These are phyloP conservation scores for Tauraco erythrolophus DNA, from an alignment of 2,113 vertebrate genomes.

Conservation along the genomic window DNA sequence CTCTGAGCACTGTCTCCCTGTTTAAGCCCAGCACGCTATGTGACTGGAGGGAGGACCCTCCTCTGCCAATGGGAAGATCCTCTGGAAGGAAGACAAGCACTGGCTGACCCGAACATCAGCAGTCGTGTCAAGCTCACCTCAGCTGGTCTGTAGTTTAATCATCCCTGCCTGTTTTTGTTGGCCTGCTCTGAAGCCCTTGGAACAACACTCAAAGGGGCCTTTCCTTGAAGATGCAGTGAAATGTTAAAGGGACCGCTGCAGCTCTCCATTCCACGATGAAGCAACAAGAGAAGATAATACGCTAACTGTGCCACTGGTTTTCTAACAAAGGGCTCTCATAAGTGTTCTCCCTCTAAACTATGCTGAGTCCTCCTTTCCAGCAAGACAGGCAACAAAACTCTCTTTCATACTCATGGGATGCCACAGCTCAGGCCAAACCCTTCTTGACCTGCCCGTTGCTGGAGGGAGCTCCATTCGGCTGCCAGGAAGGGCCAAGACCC, in stretches of 20 bases:
- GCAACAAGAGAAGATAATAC: not conserved
- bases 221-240: not conserved
- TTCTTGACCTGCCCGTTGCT: not conserved
- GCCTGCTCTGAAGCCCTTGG: not conserved
- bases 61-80: not conserved
- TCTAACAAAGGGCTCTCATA: not conserved
- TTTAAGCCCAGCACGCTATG: not conserved
- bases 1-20: not conserved
- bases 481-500: not conserved
- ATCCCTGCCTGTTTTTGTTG: not conserved
- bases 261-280: not conserved
- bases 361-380: not conserved
- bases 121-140: conserved; percentile 13
- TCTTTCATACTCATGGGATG: not conserved
- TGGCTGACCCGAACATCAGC: not conserved
- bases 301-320: not conserved
- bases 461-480: not conserved
- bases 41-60: not conserved
- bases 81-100: not conserved
- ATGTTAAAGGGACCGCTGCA: not conserved
- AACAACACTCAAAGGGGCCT: not conserved
- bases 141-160: not conserved
- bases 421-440: not conserved
- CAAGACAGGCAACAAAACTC: not conserved
- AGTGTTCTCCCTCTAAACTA: not conserved